Evolutionary conservation across 2,888 invertebrate genomes (phyloP), one percentile per base, ranked within the genome.

Genomic region (Meliscaeva auricollis): DNA sequence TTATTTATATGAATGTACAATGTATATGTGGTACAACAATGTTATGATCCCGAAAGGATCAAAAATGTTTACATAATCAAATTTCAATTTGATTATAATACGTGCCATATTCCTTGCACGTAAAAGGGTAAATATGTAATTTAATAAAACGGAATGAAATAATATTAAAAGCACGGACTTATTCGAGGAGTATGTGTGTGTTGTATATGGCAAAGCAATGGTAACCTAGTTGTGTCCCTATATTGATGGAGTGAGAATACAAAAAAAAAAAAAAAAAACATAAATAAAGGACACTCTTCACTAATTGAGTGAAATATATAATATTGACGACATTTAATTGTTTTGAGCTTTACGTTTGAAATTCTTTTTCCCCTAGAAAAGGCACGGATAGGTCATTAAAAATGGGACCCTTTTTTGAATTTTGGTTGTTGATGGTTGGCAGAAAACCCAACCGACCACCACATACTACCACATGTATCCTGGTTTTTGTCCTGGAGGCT

Each of bases 11-110:
- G 11, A 13, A 38, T 13, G 20, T 48, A 48, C 11, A 17, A 11
- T 20, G 17, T 38, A n/a, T 3, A 9, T 20, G n/a, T 44, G n/a
- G 11, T 13, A 11, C 11, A 13, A 44, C 62, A 79, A 11, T 26
- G 50, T 32, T 66, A 66, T 72, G 84, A 85, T 64, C 80, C 58
- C 48, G 48, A 20, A 26, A 68, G 72, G 68, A 81, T 85, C 80
- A 85, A 85, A 85, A 85, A 85, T 85, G 80, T 85, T 85, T 85
- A 76, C 81, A 68, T 66, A 85, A 70, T 60, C 66, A 75, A 81
- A 80, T 73, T 85, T 85, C 80, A 76, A 85, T 76, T 85, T 76
- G 75, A 85, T 85, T 81, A 80, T 72, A 50, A 72, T 68, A 75
- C 80, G 80, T 85, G 80, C 66, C 15, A 44, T 81, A 76, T 85